phyloP scores from a whole-genome alignment of 2,113 vertebrate species.

The Isurus oxyrinchus region DNA sequence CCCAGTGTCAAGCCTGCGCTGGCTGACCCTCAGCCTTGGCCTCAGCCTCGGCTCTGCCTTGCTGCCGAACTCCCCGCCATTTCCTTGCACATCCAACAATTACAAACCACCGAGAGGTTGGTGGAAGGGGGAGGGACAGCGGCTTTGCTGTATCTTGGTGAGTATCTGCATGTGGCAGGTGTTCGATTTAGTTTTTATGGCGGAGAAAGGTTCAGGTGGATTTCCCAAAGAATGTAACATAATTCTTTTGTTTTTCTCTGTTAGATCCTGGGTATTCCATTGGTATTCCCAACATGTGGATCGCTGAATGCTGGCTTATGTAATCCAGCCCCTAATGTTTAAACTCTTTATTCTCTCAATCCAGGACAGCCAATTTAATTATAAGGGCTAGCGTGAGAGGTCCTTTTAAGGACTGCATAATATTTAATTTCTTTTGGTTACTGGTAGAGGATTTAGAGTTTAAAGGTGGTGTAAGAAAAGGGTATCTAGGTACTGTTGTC shows the following conservation, averaged over 20 bases:
- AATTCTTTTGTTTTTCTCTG: background rate
- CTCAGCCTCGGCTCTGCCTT: no score
- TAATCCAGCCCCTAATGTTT: background rate
- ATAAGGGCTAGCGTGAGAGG: background rate
- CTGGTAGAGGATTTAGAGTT: background rate
- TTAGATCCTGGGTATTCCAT: background rate
- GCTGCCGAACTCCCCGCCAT: no score
- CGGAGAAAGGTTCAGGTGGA: background rate
- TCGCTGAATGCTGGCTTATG: background rate
- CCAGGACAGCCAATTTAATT: background rate
- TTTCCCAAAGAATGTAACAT: background rate
- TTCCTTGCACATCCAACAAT: no score
- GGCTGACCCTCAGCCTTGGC: no score
- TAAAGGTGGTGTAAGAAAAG: background rate
- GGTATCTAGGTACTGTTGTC: background rate
- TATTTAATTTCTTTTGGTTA: background rate
- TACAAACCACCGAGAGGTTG: no score
- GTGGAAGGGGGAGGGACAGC: no score
- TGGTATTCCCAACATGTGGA: background rate
- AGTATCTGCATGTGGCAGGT: background rate
- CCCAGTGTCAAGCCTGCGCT: background rate
- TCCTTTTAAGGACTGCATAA: background rate
- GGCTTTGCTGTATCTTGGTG: background rate
- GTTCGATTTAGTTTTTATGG: no score
- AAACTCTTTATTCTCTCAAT: background rate